Base-by-base conservation (phyloP, 1,140 invertebrate genomes). In the Pogonus chalceus region DNA sequence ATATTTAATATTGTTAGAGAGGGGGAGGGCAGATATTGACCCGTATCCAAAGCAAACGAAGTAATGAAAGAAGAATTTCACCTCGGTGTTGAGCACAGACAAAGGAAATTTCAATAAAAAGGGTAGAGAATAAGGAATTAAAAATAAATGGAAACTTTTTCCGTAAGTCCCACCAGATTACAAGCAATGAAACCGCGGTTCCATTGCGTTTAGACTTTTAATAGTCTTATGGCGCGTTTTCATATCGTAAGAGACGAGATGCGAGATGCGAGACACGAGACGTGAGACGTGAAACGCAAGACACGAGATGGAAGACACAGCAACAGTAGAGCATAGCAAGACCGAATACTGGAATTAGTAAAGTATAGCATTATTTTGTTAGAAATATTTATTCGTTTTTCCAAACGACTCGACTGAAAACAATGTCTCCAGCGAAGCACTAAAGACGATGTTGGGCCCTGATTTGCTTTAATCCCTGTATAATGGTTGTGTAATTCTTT, bases 351-450 rank as follows among this genome's bases (percentile, higher is more conserved):
- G 39, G 39, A 46, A 46, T 46, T 46, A 46, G 39, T 46, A 46
- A 46, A 12, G 39, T 46, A 46, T 46, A 7, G 9, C 20, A 46
- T 46, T 46, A 46, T 46, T 46, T 58, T 56, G 12, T 24, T 56
- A 37, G 60, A 58, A 61, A 67, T 68, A 67, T 69, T 69, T 69
- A 69, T 64, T 68, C 64, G 66, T 69, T 69, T 69, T 69, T 69
- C 67, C 60, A 65, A 67, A 68, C 66, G 65, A 69, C 62, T 63
- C 66, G 60, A 65, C 65, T 65, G 61, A 63, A 67, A 63, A 69
- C 67, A 68, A 69, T 67, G 62, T 65, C 54, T 31, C 14, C 7
- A 14, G 26, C 4, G 26, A 31, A 4, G 26, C 26, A 31, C 26
- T 31, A 31, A 31, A 14, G 14, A 31, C 53, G 46, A 21, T 14